Evolutionary conservation across 2,888 invertebrate species (phyloP).

Genomic region (Seira sanloemensis): DNA sequence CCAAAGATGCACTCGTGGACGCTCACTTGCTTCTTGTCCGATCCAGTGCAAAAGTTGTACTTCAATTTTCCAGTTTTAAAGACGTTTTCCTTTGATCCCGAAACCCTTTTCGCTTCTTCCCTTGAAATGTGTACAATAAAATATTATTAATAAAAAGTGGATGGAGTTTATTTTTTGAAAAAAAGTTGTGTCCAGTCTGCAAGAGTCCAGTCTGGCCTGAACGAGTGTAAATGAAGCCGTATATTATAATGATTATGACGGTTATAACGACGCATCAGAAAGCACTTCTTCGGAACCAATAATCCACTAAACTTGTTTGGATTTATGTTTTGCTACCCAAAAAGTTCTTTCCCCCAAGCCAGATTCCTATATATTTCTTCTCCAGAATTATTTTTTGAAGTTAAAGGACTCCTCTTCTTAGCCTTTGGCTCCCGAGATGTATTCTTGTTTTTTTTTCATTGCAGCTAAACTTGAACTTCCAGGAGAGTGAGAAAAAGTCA

Average conservation of each 20-base stretch:
- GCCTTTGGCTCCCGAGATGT: background rate
- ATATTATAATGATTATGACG: conserved; percentile 38
- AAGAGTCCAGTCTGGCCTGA: background rate
- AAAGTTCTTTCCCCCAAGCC: background rate
- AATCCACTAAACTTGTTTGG: background rate
- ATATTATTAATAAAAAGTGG: background rate
- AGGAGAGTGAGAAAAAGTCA: conserved; percentile 17
- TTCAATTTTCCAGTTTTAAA: no score
- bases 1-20: background rate
- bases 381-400: no score
- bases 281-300: conserved; percentile 23
- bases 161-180: background rate
- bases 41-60: conserved; percentile 10
- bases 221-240: conserved; percentile 45
- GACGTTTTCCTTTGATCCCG: no score
- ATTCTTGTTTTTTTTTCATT: background rate
- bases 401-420: background rate
- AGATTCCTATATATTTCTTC: background rate
- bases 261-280: conserved; percentile 42
- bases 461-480: conserved; percentile 40
- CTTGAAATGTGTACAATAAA: background rate
- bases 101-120: background rate
- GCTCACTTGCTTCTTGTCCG: background rate
- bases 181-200: background rate
- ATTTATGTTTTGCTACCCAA: background rate